Evolutionary conservation across 2,797 vertebrate genomes (phyloP).

Genomic region (Sebastes steindachneri): DNA sequence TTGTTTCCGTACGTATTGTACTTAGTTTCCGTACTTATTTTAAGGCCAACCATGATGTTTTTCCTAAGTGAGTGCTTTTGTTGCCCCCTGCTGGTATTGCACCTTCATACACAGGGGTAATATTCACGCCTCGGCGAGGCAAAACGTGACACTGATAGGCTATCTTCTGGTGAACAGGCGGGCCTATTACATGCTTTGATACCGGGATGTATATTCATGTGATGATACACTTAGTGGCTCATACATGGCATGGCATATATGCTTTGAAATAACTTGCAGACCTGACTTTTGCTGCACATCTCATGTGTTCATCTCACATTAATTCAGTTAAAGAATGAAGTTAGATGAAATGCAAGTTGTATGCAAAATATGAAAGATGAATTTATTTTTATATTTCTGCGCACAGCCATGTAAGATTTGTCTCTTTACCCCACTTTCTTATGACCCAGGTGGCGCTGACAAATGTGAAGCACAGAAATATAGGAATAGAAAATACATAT

Average conservation of each 20-base stretch:
- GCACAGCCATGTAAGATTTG: background rate
- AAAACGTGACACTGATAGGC: too few relatives aligned
- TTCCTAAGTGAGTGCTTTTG: too few relatives aligned
- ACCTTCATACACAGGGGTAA: too few relatives aligned
- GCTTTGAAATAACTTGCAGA: background rate
- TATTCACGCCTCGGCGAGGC: too few relatives aligned
- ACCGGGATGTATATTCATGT: too few relatives aligned
- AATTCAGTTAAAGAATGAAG: background rate
- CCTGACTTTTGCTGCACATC: background rate
- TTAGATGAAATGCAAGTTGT: background rate
- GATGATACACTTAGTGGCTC: background rate
- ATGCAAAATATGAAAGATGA: background rate
- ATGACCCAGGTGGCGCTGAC: background rate
- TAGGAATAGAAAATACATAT: background rate
- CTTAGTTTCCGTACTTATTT: too few relatives aligned
- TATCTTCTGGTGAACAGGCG: too few relatives aligned
- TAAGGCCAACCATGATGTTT: too few relatives aligned
- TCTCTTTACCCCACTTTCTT: background rate
- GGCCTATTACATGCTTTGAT: too few relatives aligned
- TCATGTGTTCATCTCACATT: background rate
- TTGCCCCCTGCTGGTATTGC: too few relatives aligned
- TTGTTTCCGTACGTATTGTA: too few relatives aligned
- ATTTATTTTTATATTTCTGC: background rate
- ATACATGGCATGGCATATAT: background rate
- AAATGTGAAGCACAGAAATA: background rate